Base-by-base conservation (phyloP, 2,888 invertebrate genomes). In the Ophion ellenae region DNA sequence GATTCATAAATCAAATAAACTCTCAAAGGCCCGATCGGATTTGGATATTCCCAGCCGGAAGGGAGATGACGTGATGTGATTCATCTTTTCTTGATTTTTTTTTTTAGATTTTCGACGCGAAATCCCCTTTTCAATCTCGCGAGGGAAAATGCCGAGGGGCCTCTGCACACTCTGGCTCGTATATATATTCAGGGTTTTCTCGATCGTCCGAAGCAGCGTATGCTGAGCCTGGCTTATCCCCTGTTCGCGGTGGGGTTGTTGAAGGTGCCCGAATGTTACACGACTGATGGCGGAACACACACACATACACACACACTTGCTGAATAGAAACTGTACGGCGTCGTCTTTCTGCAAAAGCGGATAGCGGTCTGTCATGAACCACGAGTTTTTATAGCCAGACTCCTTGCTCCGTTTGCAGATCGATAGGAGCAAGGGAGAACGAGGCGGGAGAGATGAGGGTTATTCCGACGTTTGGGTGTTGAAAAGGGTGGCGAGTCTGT, bases 1-100 rank as follows among this genome's bases (percentile, higher is more conserved):
- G 81, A 86, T 83, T 86, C 84, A 83, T 84, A 83, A 83, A 84
- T 86, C 83, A 69, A 71, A 80, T 84, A 70, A 83, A 86, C 74
- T 86, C 77, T 63, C 73, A 73, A 75, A 57, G 67, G 24, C 70
- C 70, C 74, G 81, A 83, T 86, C 81, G 81, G 83, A 83, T 86
- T 83, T 74, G 74, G 77, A 80, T 86, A 83, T 81, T 81, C 76
- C 47, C 61, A 83, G 64, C 73, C 59, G 47, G 59, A 75, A 63
- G 77, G 71, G 76, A 70, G 80, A 80, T 76, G 77, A 82, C 77
- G 74, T 59, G 78, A 74, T 74, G 77, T 71, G 81, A 86, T 86
- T 83, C 84, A 83, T 86, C 83, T 70, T 83, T 69, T 61, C 66
- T 74, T 71, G 63, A 47, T 74, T 64, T n/a, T 66, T 71, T 80